Conservation (phyloP, 2,888 invertebrate species). For the Tinea pellionella region DNA sequence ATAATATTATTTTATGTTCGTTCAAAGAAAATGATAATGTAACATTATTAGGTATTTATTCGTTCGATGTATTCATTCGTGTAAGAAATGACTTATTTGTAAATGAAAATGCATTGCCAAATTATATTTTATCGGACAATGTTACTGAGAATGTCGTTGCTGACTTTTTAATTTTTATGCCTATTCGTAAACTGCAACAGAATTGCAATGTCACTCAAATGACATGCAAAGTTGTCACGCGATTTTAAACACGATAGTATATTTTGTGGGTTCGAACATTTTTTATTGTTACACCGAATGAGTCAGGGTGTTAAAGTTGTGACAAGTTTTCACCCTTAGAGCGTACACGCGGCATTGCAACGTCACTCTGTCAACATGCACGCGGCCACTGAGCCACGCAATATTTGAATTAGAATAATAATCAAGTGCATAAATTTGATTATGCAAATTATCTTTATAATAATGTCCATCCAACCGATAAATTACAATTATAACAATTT, state of each 20-base stretch:
- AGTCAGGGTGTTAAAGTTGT: slow-evolving; percentile 3
- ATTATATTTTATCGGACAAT: neutral
- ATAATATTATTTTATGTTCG: neutral
- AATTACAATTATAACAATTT: neutral
- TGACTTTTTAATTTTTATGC: neutral
- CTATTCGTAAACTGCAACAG: slow-evolving; percentile 17
- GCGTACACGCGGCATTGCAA: slow-evolving; percentile 20
- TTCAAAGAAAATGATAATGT: neutral
- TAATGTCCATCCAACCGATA: neutral
- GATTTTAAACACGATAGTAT: slow-evolving; percentile 25
- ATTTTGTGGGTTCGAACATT: slow-evolving; percentile 2
- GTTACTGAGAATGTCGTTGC: neutral
- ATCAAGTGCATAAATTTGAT: neutral
- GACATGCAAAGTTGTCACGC: slow-evolving; percentile 30
- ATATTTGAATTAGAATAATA: slow-evolving; percentile 41
- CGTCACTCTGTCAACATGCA: slow-evolving; percentile 39
- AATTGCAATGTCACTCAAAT: slow-evolving; percentile 47
- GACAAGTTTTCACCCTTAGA: slow-evolving; percentile 3
- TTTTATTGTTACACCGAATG: slow-evolving; percentile 3
- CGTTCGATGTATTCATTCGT: neutral
- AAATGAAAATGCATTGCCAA: neutral
- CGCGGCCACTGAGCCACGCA: slow-evolving; percentile 38
- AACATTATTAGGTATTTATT: neutral
- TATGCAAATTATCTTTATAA: neutral
- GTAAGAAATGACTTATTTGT: neutral